Conservation (phyloP, 2,113 vertebrate genomes). For the Paradoxurus hermaphroditus region DNA sequence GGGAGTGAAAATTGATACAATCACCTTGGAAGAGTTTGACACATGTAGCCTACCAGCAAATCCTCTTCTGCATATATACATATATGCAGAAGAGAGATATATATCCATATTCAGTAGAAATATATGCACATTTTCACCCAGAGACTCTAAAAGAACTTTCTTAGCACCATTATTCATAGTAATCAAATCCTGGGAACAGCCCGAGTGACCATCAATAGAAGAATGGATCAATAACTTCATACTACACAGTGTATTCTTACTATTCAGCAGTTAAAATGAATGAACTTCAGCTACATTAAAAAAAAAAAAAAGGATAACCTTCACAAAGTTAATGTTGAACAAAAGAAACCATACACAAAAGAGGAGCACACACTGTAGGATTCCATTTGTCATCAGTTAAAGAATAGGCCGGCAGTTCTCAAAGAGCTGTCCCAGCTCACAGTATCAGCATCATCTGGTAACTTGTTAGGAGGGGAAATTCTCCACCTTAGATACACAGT, state of each 20-base stretch:
- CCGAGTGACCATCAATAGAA: background rate
- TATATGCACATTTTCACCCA: background rate
- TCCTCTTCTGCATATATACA: background rate
- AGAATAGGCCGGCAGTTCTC: background rate
- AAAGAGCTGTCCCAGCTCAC: background rate
- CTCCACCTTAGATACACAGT: background rate
- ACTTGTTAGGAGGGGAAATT: background rate
- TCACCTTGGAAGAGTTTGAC: background rate
- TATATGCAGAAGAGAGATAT: background rate
- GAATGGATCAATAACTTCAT: background rate
- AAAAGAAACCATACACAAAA: background rate
- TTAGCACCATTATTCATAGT: background rate
- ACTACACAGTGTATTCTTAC: background rate
- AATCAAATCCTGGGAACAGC: background rate
- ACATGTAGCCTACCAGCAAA: background rate
- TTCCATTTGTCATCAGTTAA: background rate
- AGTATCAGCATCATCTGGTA: background rate
- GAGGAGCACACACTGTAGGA: background rate
- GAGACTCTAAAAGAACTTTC: background rate
- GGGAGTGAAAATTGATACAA: background rate
- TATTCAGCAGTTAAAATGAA: background rate
- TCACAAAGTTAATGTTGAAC: background rate
- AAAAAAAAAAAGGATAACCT: background rate
- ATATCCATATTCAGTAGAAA: background rate
- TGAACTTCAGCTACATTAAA: background rate